Evolutionary conservation across 2,113 vertebrate species (phyloP), one percentile per base, ranked within the genome.

Genomic region (Monarcha castaneiventris): DNA sequence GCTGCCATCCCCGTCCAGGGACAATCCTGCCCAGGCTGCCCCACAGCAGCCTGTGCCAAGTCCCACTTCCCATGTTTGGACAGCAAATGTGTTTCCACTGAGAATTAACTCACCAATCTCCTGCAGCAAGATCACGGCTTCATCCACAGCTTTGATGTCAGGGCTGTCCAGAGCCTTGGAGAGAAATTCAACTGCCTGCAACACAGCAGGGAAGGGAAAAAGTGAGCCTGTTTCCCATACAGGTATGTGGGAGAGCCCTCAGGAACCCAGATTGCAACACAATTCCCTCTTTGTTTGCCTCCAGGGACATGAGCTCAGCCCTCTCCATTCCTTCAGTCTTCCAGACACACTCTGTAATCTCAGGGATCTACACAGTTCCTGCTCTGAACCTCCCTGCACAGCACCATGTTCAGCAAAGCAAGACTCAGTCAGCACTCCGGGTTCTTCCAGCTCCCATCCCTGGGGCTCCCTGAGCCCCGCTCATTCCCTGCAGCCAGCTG

Each of bases 121-220:
- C 97, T 99, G 99, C 41, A 99, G 97, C 76, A 98, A 97, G 82
- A 93, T 98, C 91, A 99, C 99, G 0, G 99, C 99, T 44, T 98
- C 98, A 18, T 97, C 97, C 79, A 99, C 98, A 2, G 99, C 98
- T 78, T 97, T 97, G 49, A 88, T 97, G 49, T 99, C 98, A 4
- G 99, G 99, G 95, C 99, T 98, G 92, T 99, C 99, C 97, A 99
- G 97, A 26, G 99, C 99, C 97, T 99, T 99, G 44, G 99, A 99
- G 52, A 99, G 97, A 96, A 99, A 99, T 41, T 99, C 99, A 43
- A 98, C 98, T 9, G 99, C 99, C 99, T 99, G 33, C 12, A 85
- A 51, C 14, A 59, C 54, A 44, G 37, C 19, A 21, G 8, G 6
- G 20, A 48, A 25, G 43, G 13, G 18, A 10, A 19, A 12, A 29